A percentile compares a stretch with the other conserved stretches of the same genome.
These are phyloP conservation scores for Cyphomyrmex costatus DNA, from an alignment of 1,140 invertebrate species.

Conservation along the genomic window DNA sequence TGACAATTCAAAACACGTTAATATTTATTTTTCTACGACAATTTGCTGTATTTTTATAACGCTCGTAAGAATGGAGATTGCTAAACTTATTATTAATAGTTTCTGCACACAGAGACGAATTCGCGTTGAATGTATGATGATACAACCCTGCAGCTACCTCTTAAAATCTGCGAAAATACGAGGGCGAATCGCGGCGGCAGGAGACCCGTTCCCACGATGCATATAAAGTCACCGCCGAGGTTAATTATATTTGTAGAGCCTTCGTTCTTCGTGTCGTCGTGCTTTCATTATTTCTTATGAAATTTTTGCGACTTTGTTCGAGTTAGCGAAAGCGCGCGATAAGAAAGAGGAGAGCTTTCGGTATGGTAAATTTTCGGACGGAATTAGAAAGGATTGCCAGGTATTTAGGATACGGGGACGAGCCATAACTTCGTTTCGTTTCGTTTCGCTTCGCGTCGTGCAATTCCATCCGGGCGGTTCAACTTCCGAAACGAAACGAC, in stretches of 20 bases:
- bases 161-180: conserved; percentile 56
- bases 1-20: neutral
- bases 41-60: conserved; percentile 22
- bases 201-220: conserved; percentile 39
- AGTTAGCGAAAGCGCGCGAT: neutral
- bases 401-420: conserved; percentile 66
- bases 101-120: conserved; percentile 38
- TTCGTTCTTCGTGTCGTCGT: conserved; percentile 42
- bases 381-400: conserved; percentile 69
- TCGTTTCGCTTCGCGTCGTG: conserved; percentile 37
- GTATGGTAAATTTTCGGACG: conserved; percentile 47
- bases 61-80: neutral
- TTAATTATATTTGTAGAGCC: conserved; percentile 53
- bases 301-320: conserved; percentile 44
- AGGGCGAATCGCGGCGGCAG: conserved; percentile 20
- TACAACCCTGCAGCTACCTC: conserved; percentile 41
- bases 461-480: conserved; percentile 45
- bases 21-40: neutral
- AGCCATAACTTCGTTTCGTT: conserved; percentile 70
- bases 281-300: conserved; percentile 59
- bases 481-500: conserved; percentile 60
- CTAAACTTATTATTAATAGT: conserved; percentile 42
- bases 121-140: conserved; percentile 30
- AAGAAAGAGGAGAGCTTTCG: neutral
- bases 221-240: conserved; percentile 51